Evolutionary conservation across 2,113 vertebrate species (phyloP), one percentile per base, ranked within the genome.

Genomic region (Anser brachyrhynchus): DNA sequence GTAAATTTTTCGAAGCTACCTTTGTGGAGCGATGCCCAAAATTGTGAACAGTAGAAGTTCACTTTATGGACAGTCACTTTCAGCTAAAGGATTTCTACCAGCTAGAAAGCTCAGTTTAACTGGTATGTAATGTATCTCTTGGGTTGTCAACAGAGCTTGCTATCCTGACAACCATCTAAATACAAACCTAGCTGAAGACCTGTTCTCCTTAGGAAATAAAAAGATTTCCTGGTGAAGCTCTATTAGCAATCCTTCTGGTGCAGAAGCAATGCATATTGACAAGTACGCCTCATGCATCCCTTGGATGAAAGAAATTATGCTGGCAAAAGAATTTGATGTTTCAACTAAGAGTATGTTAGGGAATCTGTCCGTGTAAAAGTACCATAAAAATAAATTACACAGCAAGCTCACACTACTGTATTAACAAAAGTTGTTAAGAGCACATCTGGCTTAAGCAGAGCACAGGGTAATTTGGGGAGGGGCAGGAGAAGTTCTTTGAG

Each of bases 351-450:
- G n/a, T 43, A 51, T 71, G 22, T 25, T 78, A 51, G 44, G 39
- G 62, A 91, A 82, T 76, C 62, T 84, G 57, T 67, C 61, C 0
- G 0, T 72, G 35, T 95, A 87, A 88, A 93, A 67, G n/a, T 55
- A n/a, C 89, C 46, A 84, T 74, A 84, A 92, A 96, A 92, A 69
- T 41, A 85, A 80, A 92, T 77, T 74, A 75, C 12, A 2, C 22
- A 17, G 72, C 54, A 39, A 76, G 49, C 58, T 92, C 54, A 79
- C 71, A 44, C 28, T 58, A 54, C 18, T 58, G 19, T 72, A 76
- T 84, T 95, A 87, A 72, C 74, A 54, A 14, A 90, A 92, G 73
- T 57, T 84, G 46, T 89, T 77, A 89, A 82, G 26, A 81, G 58
- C 15, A 76, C 44, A 73, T 79, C 49, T 62, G 74, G 61, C 14